Evolutionary conservation across 2,113 vertebrate genomes (phyloP).

Genomic region (Dipodomys stephensi): DNA sequence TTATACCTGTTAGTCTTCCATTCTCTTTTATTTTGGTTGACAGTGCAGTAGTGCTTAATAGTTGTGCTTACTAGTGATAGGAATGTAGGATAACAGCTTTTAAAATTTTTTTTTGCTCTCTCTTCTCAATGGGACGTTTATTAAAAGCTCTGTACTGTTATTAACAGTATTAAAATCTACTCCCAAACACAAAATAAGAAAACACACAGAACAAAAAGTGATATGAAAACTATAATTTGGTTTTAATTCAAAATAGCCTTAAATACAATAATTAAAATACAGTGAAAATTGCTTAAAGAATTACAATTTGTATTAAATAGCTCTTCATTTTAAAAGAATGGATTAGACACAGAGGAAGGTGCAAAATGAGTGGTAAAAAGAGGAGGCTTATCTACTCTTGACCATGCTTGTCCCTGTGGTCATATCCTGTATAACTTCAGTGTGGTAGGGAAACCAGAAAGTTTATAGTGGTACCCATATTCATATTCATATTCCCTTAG

Average conservation of each 20-base stretch:
- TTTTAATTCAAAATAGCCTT: not conserved
- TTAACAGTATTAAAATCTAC: not conserved
- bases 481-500: constrained; percentile 17
- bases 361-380: not conserved
- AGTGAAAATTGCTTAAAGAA: constrained; percentile 11
- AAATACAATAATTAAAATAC: not conserved
- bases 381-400: not conserved
- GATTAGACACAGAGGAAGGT: constrained; percentile 13
- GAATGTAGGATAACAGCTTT: not conserved
- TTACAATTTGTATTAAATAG: not conserved
- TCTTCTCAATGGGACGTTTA: not conserved
- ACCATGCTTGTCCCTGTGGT: not conserved
- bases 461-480: not conserved
- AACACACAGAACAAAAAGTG: not conserved
- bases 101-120: not conserved
- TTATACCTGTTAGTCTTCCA: not conserved
- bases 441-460: constrained; percentile 33
- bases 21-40: not conserved
- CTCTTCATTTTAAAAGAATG: constrained; percentile 29
- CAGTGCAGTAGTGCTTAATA: not conserved
- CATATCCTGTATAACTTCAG: constrained; percentile 18
- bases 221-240: constrained; percentile 36
- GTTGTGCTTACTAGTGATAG: not conserved
- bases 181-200: not conserved
- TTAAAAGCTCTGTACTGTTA: not conserved